Conservation (phyloP, 2,888 invertebrate genomes). For the Perithous albicinctus region DNA sequence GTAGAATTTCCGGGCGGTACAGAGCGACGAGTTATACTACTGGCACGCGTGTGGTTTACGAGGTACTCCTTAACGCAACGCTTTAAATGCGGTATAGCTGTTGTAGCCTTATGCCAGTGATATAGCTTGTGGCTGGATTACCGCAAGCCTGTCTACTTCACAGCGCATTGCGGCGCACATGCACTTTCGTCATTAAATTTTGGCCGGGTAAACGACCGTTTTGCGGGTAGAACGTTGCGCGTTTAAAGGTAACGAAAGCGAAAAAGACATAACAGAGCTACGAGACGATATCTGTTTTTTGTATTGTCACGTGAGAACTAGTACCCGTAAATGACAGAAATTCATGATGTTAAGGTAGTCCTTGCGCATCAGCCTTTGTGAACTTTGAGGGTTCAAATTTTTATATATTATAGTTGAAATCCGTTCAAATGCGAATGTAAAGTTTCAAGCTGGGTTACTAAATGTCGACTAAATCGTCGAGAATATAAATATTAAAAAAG, state of each 20-base stretch:
- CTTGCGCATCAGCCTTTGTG: too few relatives aligned
- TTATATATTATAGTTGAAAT: too few relatives aligned
- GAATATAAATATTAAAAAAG: too few relatives aligned
- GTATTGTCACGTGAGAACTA: too few relatives aligned
- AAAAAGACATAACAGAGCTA: not conserved
- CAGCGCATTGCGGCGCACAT: conserved; percentile 34
- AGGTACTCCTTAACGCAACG: conserved; percentile 52
- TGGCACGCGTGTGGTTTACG: conserved; percentile 59
- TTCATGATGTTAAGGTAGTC: too few relatives aligned
- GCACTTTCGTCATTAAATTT: conserved; percentile 49
- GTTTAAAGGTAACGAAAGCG: not conserved
- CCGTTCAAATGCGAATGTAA: too few relatives aligned
- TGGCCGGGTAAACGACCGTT: conserved; percentile 31
- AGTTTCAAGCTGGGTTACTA: too few relatives aligned
- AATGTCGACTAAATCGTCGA: too few relatives aligned
- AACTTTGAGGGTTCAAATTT: too few relatives aligned
- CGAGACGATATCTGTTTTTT: too few relatives aligned
- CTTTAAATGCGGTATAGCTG: conserved; percentile 41
- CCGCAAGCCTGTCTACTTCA: conserved; percentile 26
- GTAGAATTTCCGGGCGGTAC: conserved; percentile 37
- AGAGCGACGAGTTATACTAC: conserved; percentile 50
- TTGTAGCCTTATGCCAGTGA: conserved; percentile 11
- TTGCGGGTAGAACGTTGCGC: not conserved
- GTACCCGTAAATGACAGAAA: too few relatives aligned
- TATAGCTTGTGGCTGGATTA: conserved; percentile 29